phyloP scores from a whole-genome alignment of 1,140 invertebrate genomes.

The Phortica variegata region DNA sequence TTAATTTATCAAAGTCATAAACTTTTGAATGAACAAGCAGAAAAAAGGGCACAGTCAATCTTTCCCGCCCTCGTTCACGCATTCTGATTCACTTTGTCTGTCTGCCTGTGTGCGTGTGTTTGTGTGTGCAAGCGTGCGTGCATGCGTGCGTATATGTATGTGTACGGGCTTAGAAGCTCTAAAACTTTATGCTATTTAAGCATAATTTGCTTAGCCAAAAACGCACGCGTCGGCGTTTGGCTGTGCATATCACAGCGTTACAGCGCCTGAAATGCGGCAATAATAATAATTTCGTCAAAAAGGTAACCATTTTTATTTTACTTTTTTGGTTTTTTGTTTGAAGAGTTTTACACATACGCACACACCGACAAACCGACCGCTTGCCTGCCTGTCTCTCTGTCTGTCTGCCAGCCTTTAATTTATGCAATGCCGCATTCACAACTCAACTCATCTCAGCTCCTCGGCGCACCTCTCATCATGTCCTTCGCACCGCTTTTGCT shows the following conservation, averaged over 20 bases:
- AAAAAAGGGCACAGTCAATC: slow-evolving; percentile 33
- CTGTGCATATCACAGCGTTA: no score
- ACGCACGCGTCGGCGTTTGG: no score
- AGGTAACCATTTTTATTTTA: background rate
- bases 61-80: no score
- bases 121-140: no score
- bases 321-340: background rate
- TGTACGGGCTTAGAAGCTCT: slow-evolving; percentile 15
- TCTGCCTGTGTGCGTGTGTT: slow-evolving; percentile 1
- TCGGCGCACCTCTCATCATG: background rate
- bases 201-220: slow-evolving; percentile 39
- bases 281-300: slow-evolving; percentile 23
- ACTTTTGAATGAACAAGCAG: slow-evolving; percentile 35
- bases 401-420: slow-evolving; percentile 32
- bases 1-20: slow-evolving; percentile 55
- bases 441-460: slow-evolving; percentile 7
- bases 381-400: no score
- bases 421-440: slow-evolving; percentile 49
- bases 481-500: background rate
- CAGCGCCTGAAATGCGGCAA: slow-evolving; percentile 23
- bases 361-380: no score
- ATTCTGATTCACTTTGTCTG: background rate
- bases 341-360: no score
- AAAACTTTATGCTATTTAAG: slow-evolving; percentile 43
- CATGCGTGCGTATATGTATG: no score